A percentile compares a stretch with the other conserved stretches of the same genome.
Evolutionary conservation across 2,797 vertebrate species (phyloP).

Genomic region (Decapterus maruadsi): DNA sequence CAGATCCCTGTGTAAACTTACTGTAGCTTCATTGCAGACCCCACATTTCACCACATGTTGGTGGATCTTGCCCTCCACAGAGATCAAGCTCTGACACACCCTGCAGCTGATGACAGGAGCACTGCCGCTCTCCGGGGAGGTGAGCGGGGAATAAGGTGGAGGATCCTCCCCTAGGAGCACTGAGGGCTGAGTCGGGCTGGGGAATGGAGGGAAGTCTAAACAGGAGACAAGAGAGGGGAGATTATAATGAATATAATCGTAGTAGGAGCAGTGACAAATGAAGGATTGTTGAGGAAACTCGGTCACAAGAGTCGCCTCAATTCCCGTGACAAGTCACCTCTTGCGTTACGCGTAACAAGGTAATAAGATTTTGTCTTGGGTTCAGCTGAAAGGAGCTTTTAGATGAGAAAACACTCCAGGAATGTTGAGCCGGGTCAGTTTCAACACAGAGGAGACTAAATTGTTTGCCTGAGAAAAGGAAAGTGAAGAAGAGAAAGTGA

Average conservation of each 20-base stretch:
- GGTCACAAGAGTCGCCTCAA: constrained; percentile 48
- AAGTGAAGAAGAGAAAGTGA: background rate
- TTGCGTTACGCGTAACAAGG: constrained; percentile 72
- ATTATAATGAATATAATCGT: background rate
- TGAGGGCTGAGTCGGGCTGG: constrained; percentile 87
- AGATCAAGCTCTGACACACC: constrained; percentile 95
- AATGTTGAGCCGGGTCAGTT: constrained; percentile 66
- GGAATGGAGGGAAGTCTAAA: constrained; percentile 89
- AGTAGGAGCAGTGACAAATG: constrained; percentile 14
- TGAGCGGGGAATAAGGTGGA: constrained; percentile 92
- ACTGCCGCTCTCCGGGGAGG: constrained; percentile 92
- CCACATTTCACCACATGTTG: constrained; percentile 95
- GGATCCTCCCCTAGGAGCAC: constrained; percentile 91
- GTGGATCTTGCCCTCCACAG: constrained; percentile 91
- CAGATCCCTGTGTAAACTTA: constrained; percentile 70
- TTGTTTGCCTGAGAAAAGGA: constrained; percentile 16
- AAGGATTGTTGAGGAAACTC: constrained; percentile 28
- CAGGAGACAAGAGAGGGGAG: background rate
- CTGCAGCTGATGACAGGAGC: constrained; percentile 93
- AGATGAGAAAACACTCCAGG: constrained; percentile 66
- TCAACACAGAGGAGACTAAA: constrained; percentile 35
- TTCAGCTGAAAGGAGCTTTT: constrained; percentile 81
- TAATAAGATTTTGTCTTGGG: constrained; percentile 83
- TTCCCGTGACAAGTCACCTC: constrained; percentile 66
- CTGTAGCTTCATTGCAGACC: constrained; percentile 94